phyloP scores from a whole-genome alignment of 1,140 invertebrate species.

The Papilio xuthus region DNA sequence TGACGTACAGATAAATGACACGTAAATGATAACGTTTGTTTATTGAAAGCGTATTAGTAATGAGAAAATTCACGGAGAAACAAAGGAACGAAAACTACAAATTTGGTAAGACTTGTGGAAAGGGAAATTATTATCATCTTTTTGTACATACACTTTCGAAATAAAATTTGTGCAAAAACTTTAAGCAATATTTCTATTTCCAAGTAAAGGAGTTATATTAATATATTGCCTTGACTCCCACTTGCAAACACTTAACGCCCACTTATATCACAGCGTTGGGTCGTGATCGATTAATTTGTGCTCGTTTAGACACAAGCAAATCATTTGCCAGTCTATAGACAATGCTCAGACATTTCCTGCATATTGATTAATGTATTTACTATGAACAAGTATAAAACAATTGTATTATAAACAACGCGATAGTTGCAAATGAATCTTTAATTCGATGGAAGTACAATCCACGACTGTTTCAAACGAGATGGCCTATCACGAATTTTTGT shows the following conservation, averaged over 20 bases:
- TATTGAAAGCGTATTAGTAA: background rate
- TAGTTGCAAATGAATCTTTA: too few relatives aligned
- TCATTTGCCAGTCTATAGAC: conserved; percentile 9
- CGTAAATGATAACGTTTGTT: background rate
- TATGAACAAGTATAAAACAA: background rate
- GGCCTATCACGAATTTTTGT: too few relatives aligned
- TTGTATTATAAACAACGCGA: background rate
- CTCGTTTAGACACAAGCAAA: conserved; percentile 14
- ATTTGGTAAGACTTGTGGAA: too few relatives aligned
- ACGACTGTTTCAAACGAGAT: too few relatives aligned
- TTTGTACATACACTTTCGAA: background rate
- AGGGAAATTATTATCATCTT: background rate
- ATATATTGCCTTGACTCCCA: conserved; percentile 9
- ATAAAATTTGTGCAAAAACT: background rate
- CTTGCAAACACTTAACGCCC: conserved; percentile 4
- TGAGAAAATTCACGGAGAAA: too few relatives aligned
- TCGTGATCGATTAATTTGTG: conserved; percentile 24
- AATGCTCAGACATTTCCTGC: conserved; percentile 14
- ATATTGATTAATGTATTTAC: conserved; percentile 1
- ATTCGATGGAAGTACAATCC: too few relatives aligned
- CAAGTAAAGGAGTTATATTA: background rate
- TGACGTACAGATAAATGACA: background rate
- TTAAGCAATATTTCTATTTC: background rate
- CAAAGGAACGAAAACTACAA: too few relatives aligned
- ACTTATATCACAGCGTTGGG: background rate